These are phyloP conservation scores for Nesoenas mayeri DNA, from an alignment of 2,113 vertebrate genomes.

Conservation along the genomic window DNA sequence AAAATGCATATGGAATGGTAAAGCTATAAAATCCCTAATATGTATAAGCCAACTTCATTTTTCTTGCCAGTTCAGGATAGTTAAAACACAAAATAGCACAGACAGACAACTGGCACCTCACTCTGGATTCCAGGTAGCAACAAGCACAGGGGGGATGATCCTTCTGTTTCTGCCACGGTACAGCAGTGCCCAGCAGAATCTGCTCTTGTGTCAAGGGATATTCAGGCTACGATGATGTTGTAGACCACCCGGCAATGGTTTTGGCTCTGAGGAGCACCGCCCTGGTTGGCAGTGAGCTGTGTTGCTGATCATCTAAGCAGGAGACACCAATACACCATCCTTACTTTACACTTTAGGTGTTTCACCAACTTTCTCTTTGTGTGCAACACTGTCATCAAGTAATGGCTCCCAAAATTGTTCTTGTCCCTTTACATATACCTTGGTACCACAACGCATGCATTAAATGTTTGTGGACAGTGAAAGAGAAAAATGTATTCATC, in stretches of 20 bases:
- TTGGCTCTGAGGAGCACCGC: background rate
- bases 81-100: accelerated
- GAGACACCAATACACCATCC: background rate
- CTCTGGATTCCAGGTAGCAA: background rate
- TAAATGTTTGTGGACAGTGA: background rate
- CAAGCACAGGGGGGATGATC: background rate
- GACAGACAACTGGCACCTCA: background rate
- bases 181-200: background rate
- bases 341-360: background rate
- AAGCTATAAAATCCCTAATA: background rate
- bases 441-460: background rate
- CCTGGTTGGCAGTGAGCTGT: background rate
- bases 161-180: background rate
- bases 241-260: background rate
- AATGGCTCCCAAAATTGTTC: background rate
- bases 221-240: background rate
- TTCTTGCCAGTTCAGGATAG: background rate
- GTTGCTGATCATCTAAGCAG: background rate
- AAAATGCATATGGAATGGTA: background rate
- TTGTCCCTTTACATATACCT: background rate
- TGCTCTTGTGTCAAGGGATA: background rate
- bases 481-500: background rate
- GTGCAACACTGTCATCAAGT: background rate
- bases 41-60: background rate
- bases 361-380: background rate